Evolutionary conservation across 2,888 invertebrate species (phyloP).

Genomic region (Rugalucina vietnamica): DNA sequence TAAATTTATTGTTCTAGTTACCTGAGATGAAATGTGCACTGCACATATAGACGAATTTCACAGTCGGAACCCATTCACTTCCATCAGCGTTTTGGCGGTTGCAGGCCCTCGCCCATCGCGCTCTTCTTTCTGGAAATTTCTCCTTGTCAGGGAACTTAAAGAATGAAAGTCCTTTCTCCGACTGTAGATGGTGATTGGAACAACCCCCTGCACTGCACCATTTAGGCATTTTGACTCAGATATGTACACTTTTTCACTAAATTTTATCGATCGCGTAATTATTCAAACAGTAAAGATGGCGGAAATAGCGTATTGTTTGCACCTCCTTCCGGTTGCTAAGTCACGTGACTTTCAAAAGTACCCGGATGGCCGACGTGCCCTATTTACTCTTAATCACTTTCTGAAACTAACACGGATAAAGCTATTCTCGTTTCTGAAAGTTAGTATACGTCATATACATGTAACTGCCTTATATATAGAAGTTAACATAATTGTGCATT

Average conservation of each 20-base stretch:
- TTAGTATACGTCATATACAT: no score
- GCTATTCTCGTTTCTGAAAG: no score
- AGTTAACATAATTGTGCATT: no score
- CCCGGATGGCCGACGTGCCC: neutral
- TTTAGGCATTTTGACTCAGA: neutral
- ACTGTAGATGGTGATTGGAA: neutral
- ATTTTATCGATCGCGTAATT: neutral
- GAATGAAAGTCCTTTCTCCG: neutral
- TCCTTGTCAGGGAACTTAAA: neutral
- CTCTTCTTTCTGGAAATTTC: neutral
- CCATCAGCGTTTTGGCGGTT: neutral
- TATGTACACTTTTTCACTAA: neutral
- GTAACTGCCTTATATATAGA: no score
- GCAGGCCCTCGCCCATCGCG: neutral
- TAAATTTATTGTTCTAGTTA: no score
- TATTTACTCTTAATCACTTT: no score
- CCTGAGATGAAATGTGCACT: neutral
- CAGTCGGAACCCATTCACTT: neutral
- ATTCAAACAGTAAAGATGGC: neutral
- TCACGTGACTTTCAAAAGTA: neutral
- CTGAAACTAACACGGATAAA: no score
- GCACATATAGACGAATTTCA: neutral
- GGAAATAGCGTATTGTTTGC: neutral
- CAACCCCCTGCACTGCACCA: neutral
- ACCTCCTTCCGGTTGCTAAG: neutral